Evolutionary conservation across 1,140 invertebrate species (phyloP).

Genomic region (Musca vetustissima): DNA sequence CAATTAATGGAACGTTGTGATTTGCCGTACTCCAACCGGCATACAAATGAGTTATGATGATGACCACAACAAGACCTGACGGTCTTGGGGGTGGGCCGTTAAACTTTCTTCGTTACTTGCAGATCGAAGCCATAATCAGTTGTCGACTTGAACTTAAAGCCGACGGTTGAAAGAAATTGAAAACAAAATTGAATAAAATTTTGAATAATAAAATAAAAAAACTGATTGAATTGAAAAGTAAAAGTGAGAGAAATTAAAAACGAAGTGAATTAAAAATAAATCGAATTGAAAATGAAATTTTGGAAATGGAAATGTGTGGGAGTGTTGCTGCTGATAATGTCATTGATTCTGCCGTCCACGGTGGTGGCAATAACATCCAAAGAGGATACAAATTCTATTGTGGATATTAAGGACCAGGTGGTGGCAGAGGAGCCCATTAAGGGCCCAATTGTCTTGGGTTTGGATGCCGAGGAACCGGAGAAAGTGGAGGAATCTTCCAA

Average conservation of each 20-base stretch:
- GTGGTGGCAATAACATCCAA: too few relatives aligned
- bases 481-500: not conserved
- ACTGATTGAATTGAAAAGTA: not conserved
- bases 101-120: slow-evolving; percentile 13
- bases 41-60: slow-evolving; percentile 5
- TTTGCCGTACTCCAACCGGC: not conserved
- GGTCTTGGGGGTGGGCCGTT: not conserved
- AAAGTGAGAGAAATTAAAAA: slow-evolving; percentile 8
- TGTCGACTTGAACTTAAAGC: not conserved
- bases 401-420: too few relatives aligned
- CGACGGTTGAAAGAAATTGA: not conserved
- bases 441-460: too few relatives aligned
- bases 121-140: not conserved
- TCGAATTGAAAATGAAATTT: too few relatives aligned
- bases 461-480: too few relatives aligned
- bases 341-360: too few relatives aligned
- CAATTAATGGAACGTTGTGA: not conserved
- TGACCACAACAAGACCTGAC: too few relatives aligned
- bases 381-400: too few relatives aligned
- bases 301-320: too few relatives aligned
- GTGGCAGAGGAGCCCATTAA: too few relatives aligned
- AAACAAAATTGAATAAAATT: slow-evolving; percentile 9
- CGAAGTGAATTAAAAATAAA: not conserved
- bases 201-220: not conserved
- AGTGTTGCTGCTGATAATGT: too few relatives aligned